phyloP scores from a whole-genome alignment of 2,113 vertebrate species.

The Typhlomys cinereus region DNA sequence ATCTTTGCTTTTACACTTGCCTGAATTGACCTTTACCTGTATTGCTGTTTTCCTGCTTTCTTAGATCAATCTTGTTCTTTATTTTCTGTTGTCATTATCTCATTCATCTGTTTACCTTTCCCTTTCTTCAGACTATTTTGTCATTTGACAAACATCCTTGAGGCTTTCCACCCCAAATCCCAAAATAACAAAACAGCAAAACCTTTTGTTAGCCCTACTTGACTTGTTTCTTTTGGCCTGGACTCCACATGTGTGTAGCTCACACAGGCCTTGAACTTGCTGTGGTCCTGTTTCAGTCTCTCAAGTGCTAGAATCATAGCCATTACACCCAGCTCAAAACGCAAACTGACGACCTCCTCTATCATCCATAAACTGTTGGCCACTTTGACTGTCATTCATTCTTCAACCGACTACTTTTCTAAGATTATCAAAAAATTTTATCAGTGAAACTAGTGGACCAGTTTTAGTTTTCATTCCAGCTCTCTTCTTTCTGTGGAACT shows the following conservation, averaged over 20 bases:
- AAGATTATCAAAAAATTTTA: conserved; percentile 35
- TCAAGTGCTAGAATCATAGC: not conserved
- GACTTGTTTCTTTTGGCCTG: not conserved
- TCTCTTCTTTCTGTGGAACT: conserved; percentile 34
- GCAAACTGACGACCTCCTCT: not conserved
- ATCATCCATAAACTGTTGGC: conserved; percentile 1
- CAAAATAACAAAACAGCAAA: not conserved
- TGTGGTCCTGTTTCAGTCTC: not conserved
- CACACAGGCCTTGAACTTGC: not conserved
- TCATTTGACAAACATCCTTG: not conserved
- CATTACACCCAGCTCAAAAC: not conserved
- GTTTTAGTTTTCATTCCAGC: conserved; percentile 26
- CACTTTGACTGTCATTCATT: not conserved
- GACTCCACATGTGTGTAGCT: not conserved
- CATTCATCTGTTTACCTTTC: not conserved
- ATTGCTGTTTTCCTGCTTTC: conserved; percentile 16
- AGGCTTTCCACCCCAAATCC: not conserved
- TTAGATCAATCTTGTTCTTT: not conserved
- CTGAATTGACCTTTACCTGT: not conserved
- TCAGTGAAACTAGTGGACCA: not conserved
- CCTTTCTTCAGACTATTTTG: conserved; percentile 52
- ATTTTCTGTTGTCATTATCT: not conserved
- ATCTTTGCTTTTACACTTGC: not conserved
- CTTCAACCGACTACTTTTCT: conserved; percentile 9
- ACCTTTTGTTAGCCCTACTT: too few relatives aligned